Base-by-base conservation (phyloP, 2,888 invertebrate genomes). In the Drosophila koepferae region DNA sequence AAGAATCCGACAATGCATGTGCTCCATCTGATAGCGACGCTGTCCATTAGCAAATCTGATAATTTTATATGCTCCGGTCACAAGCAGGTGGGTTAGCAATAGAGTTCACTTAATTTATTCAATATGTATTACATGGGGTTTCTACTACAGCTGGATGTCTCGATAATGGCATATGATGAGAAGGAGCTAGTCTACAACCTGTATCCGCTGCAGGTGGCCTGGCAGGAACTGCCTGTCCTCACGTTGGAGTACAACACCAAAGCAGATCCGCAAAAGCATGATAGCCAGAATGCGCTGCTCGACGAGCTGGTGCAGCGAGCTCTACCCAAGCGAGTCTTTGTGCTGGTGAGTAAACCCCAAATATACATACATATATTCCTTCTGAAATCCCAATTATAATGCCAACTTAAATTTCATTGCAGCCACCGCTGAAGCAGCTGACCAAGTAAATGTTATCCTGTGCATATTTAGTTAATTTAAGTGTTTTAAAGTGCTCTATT, bases 41-140 rank as follows among this genome's bases (percentile, higher is more conserved):
- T 93, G 14, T 92, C 91, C 60, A 92, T 93, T 40, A 93, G 91
- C 76, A 93, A 91, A 65, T 84, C 92, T 38, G 98, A 99, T 92
- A 97, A 96, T 46, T 99, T 99, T 92, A 98, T 99, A 96, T 98
- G 98, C 93, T 96, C 98, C 71, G 99, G 99, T 3, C 97, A 98
- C 90, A 98, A 97, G 93, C 97, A 98, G 94, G 96, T 96, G 90
- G 68, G 69, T 43, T 16, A 2, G 0, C 48, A 2, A 10, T 10
- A 5, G 0, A 38, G 1, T n/a, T 2, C 3, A 2, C 4, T 0
- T 8, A 2, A 14, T 36, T 9, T 14, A 3, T 16, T 4, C 10
- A 20, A 28, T 28, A 5, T 18, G 10, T 48, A 28, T 3, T 44
- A 12, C 43, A 68, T 44, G 18, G 31, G 10, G 6, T 38, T 59